A percentile compares a stretch with the other conserved stretches of the same genome.
Conservation (phyloP, 2,113 vertebrate species). For the Cynoglossus semilaevis region DNA sequence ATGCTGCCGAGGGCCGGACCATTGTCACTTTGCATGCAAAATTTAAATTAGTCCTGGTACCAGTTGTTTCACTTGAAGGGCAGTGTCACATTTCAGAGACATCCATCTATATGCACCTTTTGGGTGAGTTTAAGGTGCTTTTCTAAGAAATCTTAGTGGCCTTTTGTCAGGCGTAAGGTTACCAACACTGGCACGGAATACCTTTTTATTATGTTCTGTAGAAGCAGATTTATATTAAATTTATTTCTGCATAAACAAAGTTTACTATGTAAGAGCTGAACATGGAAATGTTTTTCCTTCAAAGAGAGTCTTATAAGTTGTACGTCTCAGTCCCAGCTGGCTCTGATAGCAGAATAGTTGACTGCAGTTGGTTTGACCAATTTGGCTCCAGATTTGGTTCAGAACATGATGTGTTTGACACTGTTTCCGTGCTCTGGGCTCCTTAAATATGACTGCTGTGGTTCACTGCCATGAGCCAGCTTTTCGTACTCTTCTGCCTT, state of each 20-base stretch:
- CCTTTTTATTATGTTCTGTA: background rate
- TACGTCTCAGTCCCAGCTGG: conserved; percentile 13
- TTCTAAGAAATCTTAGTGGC: conserved; percentile 21
- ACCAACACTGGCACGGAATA: conserved; percentile 6
- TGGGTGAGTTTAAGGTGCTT: conserved; percentile 54
- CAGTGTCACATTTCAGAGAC: conserved; percentile 68
- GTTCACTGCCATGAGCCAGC: conserved; percentile 30
- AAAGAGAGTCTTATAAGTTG: background rate
- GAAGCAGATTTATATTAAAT: too few relatives aligned
- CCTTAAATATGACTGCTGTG: conserved; percentile 32
- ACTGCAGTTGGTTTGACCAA: conserved; percentile 15
- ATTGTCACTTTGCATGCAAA: conserved; percentile 82
- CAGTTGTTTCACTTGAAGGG: conserved; percentile 77
- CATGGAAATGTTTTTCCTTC: background rate
- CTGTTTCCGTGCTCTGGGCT: conserved; percentile 43
- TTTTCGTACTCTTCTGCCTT: conserved; percentile 15
- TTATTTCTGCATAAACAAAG: background rate
- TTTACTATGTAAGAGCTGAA: background rate
- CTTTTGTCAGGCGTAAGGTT: conserved; percentile 15
- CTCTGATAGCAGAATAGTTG: conserved; percentile 19
- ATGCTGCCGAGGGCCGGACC: conserved; percentile 70
- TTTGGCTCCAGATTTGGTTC: conserved; percentile 16
- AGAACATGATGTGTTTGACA: conserved; percentile 23
- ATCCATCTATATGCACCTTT: conserved; percentile 61
- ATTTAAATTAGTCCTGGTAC: conserved; percentile 84